A percentile compares a stretch with the other conserved stretches of the same genome.
Evolutionary conservation across 2,113 vertebrate species (phyloP).

Genomic region (Progne subis): DNA sequence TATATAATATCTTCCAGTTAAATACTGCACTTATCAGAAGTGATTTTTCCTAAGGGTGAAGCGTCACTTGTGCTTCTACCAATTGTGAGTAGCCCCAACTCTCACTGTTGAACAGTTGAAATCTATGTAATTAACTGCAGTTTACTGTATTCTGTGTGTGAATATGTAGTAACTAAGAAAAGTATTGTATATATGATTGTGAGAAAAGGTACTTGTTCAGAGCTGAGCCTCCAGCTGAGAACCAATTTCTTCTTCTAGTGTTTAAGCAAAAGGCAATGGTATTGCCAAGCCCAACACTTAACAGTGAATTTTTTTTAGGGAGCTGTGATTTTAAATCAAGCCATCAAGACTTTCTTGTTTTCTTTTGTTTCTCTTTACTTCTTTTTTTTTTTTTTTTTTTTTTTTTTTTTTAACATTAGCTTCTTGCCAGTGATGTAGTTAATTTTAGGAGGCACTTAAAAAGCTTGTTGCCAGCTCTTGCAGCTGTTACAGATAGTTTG

Average conservation of each 20-base stretch:
- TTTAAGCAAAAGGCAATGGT: neutral
- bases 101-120: slow-evolving; percentile 48
- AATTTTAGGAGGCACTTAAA: neutral
- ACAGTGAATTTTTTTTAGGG: neutral
- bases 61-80: slow-evolving; percentile 59
- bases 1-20: slow-evolving; percentile 62
- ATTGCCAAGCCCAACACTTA: neutral
- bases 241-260: neutral
- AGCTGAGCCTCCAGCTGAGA: slow-evolving; percentile 20
- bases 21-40: slow-evolving; percentile 67
- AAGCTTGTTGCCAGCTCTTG: neutral
- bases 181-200: neutral
- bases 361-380: no score
- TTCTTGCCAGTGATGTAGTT: neutral
- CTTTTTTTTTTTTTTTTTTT: neutral
- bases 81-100: slow-evolving; percentile 48
- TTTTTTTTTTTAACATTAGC: neutral
- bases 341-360: neutral
- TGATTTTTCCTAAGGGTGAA: slow-evolving; percentile 65
- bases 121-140: slow-evolving; percentile 52
- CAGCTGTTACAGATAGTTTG: neutral
- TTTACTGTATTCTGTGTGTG: slow-evolving; percentile 4
- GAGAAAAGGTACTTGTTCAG: neutral
- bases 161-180: slow-evolving; percentile 18
- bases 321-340: neutral